Base-by-base conservation (phyloP, 2,888 invertebrate species). In the Allophyes oxyacanthae region DNA sequence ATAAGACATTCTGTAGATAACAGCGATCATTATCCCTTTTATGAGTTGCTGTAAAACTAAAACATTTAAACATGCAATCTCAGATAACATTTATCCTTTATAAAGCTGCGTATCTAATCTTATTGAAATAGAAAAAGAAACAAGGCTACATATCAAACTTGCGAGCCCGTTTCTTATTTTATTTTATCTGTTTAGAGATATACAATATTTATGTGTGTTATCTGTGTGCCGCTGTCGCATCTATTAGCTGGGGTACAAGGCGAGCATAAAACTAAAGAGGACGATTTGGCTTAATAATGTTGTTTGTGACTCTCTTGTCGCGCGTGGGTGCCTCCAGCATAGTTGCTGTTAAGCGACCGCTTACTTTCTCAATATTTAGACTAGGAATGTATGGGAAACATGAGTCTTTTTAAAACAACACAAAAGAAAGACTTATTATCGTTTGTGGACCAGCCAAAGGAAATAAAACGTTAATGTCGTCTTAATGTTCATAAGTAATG, bases 221-320 rank as follows among this genome's bases (percentile, higher is more conserved):
- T 83, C 77, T 80, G 66, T 65, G 69, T 73, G 66, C 78, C 72
- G 79, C 79, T 82, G 78, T 86, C 78, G 76, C 77, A 80, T 82
- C 78, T 82, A 78, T 83, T 82, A 80, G 76, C 74, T 72, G 58
- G 75, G 6, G 77, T 86, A 87, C 88, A 61, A 86, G 86, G 86
- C 81, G 72, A 78, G 70, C 84, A 88, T 89, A 83, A 83, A 84
- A 82, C 79, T 79, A 80, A 83, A 85, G 83, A 83, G 78, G 74
- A 77, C 77, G 72, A 82, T 84, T 86, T 83, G 76, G 80, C 78
- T 82, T 84, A 85, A 87, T 86, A 84, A 85, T 83, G 80, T 85
- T 83, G 83, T 73, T 86, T 61, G 77, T 78, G 73, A 74, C 60
- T 60, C 71, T 67, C 72, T 66, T 71, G 77, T 77, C 66, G 71